Evolutionary conservation across 1,140 invertebrate genomes (phyloP), one percentile per base, ranked within the genome.

Genomic region (Dreissena rostriformis): DNA sequence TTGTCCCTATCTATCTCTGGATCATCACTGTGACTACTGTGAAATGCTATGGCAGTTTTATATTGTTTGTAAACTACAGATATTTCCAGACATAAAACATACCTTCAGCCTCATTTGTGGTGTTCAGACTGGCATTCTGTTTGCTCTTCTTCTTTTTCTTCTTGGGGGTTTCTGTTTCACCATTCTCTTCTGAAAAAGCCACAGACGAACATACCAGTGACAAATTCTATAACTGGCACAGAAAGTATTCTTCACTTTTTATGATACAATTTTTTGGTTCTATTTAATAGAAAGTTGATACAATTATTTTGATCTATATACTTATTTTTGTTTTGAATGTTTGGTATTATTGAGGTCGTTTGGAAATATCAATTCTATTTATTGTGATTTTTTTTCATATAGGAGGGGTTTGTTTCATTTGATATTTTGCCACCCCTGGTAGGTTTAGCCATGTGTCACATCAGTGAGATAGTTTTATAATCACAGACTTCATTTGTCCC

Each of bases 121-220:
- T 68, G n/a, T 81, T 22, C 61, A 73, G n/a, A 71, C 70, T 86
- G 55, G 63, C 70, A 57, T 49, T 70, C 73, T 65, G 72, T 61
- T 77, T 77, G 82, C 53, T 81, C 70, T 74, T 86, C 71, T 74
- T 77, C 75, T 71, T 68, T 65, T 74, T 87, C 81, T 77, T 87
- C 82, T 68, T 84, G 49, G 22, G 51, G 28, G 26, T 71, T 68
- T 84, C 73, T 80, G 65, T 79, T 55, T 82, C 61, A 51, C 53
- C 72, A 65, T 73, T 73, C 14, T 29, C 11, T 57, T 39, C 53
- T 49, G 66, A 22, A 68, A 76, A 66, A 49, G 67, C 66, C 15
- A 57, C 71, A 39, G 8, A 39, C 2, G 39, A 39, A 39, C 2
- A 8, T 5, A 14, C 65, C 72, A 19, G 68, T 29, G 22, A 61